Evolutionary conservation across 2,113 vertebrate species (phyloP).

Genomic region (Tympanuchus pallidicinctus): DNA sequence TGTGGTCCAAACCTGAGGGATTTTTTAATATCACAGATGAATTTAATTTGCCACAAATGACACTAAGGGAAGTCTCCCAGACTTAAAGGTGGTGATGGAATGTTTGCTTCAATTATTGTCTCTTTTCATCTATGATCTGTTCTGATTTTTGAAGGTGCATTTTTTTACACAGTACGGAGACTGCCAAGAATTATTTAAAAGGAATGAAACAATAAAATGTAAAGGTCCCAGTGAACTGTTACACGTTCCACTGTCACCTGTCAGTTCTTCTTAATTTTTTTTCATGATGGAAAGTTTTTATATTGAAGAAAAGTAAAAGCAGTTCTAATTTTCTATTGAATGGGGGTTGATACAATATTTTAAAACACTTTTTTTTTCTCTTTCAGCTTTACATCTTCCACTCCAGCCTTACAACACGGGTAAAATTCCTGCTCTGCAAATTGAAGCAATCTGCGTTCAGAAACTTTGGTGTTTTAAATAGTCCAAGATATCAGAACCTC

Average conservation of each 20-base stretch:
- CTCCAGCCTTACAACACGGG: slow-evolving; percentile 74
- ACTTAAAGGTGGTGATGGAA: not conserved
- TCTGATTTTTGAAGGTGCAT: not conserved
- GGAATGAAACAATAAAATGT: not conserved
- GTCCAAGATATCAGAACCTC: slow-evolving; percentile 65
- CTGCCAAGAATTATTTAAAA: not conserved
- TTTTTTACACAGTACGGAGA: not conserved
- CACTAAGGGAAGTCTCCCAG: rapidly evolving
- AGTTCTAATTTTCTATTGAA: not conserved
- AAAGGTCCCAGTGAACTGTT: not conserved
- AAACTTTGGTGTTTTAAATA: slow-evolving; percentile 62
- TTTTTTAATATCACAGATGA: not conserved
- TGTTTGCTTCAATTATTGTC: not conserved
- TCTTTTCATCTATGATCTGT: not conserved
- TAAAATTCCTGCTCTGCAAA: slow-evolving; percentile 59
- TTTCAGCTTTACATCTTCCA: slow-evolving; percentile 73
- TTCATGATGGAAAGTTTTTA: not conserved
- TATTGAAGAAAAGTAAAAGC: not conserved
- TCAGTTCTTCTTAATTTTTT: not conserved
- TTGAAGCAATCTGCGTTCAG: slow-evolving; percentile 58
- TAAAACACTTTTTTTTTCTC: slow-evolving; percentile 62
- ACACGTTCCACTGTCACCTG: not conserved
- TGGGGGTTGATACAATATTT: not conserved
- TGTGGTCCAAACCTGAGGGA: not conserved
- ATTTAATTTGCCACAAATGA: not conserved